Conservation (phyloP, 2,888 invertebrate species). For the Liopterus haemorrhoidalis region DNA sequence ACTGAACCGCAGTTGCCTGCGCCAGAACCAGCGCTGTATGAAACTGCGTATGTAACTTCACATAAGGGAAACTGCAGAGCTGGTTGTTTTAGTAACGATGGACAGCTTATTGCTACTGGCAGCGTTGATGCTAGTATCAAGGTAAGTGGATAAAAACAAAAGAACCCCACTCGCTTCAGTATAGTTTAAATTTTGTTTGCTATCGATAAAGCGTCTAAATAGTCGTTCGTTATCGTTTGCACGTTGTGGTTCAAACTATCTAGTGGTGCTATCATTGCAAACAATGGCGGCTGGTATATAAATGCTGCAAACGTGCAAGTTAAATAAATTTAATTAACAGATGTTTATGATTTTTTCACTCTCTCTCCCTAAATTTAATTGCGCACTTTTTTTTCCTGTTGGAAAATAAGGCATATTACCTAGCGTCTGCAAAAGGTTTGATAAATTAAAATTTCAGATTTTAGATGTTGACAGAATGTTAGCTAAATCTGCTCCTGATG, state of each 20-base stretch:
- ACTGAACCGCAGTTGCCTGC: slow-evolving; percentile 90
- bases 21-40: slow-evolving; percentile 94
- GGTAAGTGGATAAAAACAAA: slow-evolving; percentile 46
- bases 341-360: too few relatives aligned
- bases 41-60: slow-evolving; percentile 97
- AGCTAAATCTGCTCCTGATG: slow-evolving; percentile 93
- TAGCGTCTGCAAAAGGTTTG: neutral
- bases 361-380: neutral
- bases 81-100: slow-evolving; percentile 92
- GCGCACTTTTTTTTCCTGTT: neutral
- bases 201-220: too few relatives aligned
- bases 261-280: too few relatives aligned
- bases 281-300: too few relatives aligned
- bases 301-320: too few relatives aligned
- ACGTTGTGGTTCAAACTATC: too few relatives aligned
- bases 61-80: slow-evolving; percentile 95
- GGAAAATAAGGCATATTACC: neutral
- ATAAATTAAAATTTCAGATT: slow-evolving; percentile 52
- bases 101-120: slow-evolving; percentile 94
- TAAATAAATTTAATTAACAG: too few relatives aligned
- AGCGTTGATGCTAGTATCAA: slow-evolving; percentile 98
- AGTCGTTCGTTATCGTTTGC: too few relatives aligned
- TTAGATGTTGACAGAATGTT: slow-evolving; percentile 98
- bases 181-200: too few relatives aligned
- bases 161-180: too few relatives aligned